Conservation (phyloP, 1,140 invertebrate species). For the Drosophila pachea region DNA sequence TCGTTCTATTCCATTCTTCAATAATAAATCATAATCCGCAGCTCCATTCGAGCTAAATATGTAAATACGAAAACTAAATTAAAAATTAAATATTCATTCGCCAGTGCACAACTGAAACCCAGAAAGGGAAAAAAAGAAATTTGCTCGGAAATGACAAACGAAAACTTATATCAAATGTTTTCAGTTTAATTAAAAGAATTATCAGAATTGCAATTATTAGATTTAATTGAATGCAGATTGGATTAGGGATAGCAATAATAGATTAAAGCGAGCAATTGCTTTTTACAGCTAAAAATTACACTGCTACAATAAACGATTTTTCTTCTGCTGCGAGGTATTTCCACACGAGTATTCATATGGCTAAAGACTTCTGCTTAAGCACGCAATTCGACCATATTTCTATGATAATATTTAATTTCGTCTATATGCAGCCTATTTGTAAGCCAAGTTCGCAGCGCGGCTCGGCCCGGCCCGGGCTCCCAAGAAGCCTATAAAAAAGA, state of each 20-base stretch:
- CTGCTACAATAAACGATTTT: no score
- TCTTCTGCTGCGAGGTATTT: no score
- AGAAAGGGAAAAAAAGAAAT: no score
- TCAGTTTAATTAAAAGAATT: no score
- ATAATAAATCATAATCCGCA: not conserved
- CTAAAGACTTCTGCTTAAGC: no score
- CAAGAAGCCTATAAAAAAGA: constrained; percentile 62
- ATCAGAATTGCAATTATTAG: not conserved
- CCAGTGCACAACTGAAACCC: not conserved
- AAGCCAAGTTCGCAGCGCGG: constrained; percentile 11
- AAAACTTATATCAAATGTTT: no score
- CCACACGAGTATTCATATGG: no score
- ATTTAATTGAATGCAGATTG: not conserved
- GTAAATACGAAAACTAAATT: not conserved
- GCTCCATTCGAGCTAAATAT: not conserved
- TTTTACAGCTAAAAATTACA: no score
- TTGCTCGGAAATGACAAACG: no score
- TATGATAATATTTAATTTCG: constrained; percentile 33
- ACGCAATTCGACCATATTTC: constrained; percentile 6
- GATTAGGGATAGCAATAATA: no score
- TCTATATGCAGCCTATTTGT: constrained; percentile 40
- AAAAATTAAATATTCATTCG: constrained; percentile 11
- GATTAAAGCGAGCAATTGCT: no score
- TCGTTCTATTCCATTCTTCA: not conserved
- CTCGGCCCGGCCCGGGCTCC: not conserved